A percentile compares a stretch with the other conserved stretches of the same genome.
These are phyloP conservation scores for Eilema depressum DNA, from an alignment of 2,888 invertebrate species.

Conservation along the genomic window DNA sequence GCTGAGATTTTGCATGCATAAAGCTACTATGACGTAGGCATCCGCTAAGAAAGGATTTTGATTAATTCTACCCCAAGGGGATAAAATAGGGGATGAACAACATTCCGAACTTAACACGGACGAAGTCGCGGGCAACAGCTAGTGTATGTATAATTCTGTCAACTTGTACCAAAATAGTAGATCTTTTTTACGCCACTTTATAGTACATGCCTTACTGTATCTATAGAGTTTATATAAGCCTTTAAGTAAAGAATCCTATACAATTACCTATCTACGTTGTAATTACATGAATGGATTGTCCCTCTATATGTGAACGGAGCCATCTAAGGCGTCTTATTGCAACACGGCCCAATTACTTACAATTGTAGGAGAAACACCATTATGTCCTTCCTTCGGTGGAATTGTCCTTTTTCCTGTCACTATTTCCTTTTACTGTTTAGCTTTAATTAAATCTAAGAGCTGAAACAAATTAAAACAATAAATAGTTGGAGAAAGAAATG, in stretches of 20 bases:
- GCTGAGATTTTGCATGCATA: too few species aligned
- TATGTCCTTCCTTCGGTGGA: neutral
- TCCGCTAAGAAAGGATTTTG: too few species aligned
- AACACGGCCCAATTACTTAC: slow-evolving; percentile 18
- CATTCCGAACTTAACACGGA: too few species aligned
- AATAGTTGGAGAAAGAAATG: neutral
- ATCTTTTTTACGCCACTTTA: too few species aligned
- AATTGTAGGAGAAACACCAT: slow-evolving; percentile 8
- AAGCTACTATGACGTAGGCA: too few species aligned
- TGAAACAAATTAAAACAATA: neutral
- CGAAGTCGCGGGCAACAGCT: too few species aligned
- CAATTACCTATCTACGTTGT: neutral
- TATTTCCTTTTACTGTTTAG: neutral
- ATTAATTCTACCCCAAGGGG: too few species aligned
- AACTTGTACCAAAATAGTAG: too few species aligned
- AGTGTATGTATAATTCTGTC: too few species aligned
- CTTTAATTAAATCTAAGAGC: slow-evolving; percentile 9
- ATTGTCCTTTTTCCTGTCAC: slow-evolving; percentile 10
- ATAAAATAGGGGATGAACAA: too few species aligned
- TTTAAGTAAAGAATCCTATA: neutral
- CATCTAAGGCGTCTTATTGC: slow-evolving; percentile 16
- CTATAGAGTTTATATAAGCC: too few species aligned
- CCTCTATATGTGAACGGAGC: slow-evolving; percentile 3
- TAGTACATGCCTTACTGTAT: too few species aligned
- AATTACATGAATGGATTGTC: slow-evolving; percentile 8